Evolutionary conservation across 2,888 invertebrate genomes (phyloP), one percentile per base, ranked within the genome.

Genomic region (Aphodius sticticus): DNA sequence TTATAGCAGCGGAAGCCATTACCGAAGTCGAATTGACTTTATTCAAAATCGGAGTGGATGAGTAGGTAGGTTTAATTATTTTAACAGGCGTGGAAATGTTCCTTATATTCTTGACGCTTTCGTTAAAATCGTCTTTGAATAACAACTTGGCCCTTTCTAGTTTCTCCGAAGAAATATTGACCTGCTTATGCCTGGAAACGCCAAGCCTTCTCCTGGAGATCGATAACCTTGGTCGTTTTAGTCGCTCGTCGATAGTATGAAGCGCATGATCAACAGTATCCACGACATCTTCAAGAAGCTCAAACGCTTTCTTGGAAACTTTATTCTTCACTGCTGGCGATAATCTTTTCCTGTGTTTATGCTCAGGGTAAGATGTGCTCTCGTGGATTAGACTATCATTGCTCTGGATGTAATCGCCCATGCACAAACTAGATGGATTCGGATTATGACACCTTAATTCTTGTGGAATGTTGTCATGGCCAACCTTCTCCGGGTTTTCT

Each of bases 151-250:
- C 78, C 36, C 74, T 69, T 16, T 80, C 77, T 53, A 87, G 81
- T 69, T 84, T 86, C 74, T 82, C 85, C 82, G 84, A 86, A 80
- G 86, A 86, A 69, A 86, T 84, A 70, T 84, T 83, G 79, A 86
- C 85, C 76, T 84, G 86, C 78, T 84, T 87, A 70, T 85, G 85
- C n/a, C 82, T 80, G n/a, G 86, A 84, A 69, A 85, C 80, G 4
- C 87, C 87, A 37, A 87, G 83, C 74, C 86, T 83, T 80, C 84
- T 86, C 75, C 84, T 86, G 15, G 75, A 71, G 37, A 36, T 70
- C 9, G 53, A 69, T 6, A 70, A n/a, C 16, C 72, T 77, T 5
- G 74, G 70, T 16, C 35, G 16, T 77, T 75, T 77, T 37, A 14
- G 53, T 70, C 36, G 77, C 16, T 76, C 77, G n/a, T 76, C 76